Conservation (phyloP, 2,888 invertebrate species). For the Koerneria pararmatus region DNA sequence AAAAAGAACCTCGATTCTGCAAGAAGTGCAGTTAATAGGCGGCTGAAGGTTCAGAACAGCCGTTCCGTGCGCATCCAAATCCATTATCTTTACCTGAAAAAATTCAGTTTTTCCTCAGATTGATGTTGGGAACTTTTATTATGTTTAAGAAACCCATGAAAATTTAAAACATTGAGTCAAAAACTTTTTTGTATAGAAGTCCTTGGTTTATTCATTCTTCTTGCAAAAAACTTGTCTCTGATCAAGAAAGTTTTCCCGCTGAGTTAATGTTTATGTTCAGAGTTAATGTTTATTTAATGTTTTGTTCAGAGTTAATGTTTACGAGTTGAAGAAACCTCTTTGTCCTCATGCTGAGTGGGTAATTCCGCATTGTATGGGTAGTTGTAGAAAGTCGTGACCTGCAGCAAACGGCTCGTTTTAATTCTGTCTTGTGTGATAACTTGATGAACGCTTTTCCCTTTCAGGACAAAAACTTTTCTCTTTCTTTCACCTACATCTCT, state of each 20-base stretch:
- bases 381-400: constrained; percentile 56
- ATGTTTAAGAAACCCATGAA: too few species aligned
- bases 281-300: too few species aligned
- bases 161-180: background rate
- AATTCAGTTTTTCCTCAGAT: too few species aligned
- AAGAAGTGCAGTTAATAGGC: constrained; percentile 52
- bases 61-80: constrained; percentile 58
- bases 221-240: constrained; percentile 6
- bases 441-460: too few species aligned
- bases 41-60: constrained; percentile 48
- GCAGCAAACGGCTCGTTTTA: too few species aligned
- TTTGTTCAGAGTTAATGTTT: too few species aligned
- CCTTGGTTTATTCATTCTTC: background rate
- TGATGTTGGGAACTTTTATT: too few species aligned
- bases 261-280: too few species aligned
- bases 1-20: constrained; percentile 52
- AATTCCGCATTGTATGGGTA: constrained; percentile 50
- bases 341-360: constrained; percentile 48
- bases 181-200: background rate
- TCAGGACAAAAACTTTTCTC: too few species aligned
- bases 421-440: too few species aligned
- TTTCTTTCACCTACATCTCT: too few species aligned
- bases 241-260: too few species aligned
- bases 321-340: constrained; percentile 39
- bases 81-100: constrained; percentile 44